These are phyloP conservation scores for Drosophila silvestris DNA, from an alignment of 2,888 invertebrate species.

Conservation along the genomic window DNA sequence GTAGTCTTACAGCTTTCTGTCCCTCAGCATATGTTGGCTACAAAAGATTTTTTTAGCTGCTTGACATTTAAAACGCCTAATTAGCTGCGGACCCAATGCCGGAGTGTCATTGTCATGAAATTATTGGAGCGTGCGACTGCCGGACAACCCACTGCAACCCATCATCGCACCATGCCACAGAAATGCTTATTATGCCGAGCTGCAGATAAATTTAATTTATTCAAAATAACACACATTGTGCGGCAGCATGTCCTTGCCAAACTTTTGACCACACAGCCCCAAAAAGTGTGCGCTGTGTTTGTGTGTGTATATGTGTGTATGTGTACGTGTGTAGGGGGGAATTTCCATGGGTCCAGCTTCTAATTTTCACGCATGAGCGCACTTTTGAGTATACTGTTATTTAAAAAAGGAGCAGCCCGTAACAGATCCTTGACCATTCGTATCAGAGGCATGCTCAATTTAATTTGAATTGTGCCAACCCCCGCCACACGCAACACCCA, in stretches of 20 bases:
- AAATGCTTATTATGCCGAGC: slow-evolving; percentile 58
- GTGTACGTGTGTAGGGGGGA: slow-evolving; percentile 2
- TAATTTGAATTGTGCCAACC: slow-evolving; percentile 71
- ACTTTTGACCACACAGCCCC: slow-evolving; percentile 47
- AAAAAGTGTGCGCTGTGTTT: slow-evolving; percentile 28
- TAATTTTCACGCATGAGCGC: slow-evolving; percentile 67
- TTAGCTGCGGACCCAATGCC: slow-evolving; percentile 56
- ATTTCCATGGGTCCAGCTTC: slow-evolving; percentile 17
- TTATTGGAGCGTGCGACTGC: slow-evolving; percentile 64
- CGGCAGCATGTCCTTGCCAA: slow-evolving; percentile 55
- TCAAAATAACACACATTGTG: slow-evolving; percentile 69
- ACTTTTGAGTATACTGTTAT: slow-evolving; percentile 64
- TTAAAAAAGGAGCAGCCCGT: slow-evolving; percentile 63
- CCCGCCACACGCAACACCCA: slow-evolving; percentile 1
- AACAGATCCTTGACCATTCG: slow-evolving; percentile 63
- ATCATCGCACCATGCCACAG: slow-evolving; percentile 14
- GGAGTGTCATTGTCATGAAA: slow-evolving; percentile 59
- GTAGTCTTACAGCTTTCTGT: slow-evolving; percentile 18
- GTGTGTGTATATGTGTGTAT: slow-evolving; percentile 14
- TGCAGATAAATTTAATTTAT: slow-evolving; percentile 73
- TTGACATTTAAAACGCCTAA: slow-evolving; percentile 78
- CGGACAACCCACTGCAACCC: slow-evolving; percentile 13
- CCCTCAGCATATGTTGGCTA: slow-evolving; percentile 50
- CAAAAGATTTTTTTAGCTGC: slow-evolving; percentile 33
- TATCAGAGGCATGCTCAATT: slow-evolving; percentile 71